phyloP scores from a whole-genome alignment of 2,888 invertebrate genomes.

The Trissolcus brochymenae region DNA sequence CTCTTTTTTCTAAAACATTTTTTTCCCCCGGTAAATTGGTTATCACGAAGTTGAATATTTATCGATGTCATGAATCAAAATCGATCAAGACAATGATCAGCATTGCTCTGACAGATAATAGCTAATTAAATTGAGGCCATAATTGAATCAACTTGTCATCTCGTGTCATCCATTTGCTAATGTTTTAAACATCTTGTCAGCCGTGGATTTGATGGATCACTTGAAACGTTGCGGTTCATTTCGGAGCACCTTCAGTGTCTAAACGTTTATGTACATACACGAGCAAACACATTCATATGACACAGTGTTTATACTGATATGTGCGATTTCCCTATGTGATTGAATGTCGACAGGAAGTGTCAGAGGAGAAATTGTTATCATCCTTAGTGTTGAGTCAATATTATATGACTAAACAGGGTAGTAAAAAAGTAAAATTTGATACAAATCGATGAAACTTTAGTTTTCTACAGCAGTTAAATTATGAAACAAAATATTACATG shows the following conservation, averaged over 20 bases:
- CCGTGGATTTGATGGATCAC: conserved; percentile 19
- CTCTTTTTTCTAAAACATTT: too few relatives aligned
- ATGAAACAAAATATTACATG: not conserved
- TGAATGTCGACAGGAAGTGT: conserved; percentile 14
- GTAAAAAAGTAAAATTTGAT: not conserved
- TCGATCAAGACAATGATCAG: not conserved
- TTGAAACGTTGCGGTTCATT: conserved; percentile 13
- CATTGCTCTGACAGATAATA: not conserved
- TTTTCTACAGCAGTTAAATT: not conserved
- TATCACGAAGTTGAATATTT: not conserved
- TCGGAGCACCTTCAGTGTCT: conserved; percentile 7
- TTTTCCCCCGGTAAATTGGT: not conserved
- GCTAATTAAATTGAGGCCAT: not conserved
- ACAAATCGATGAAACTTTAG: not conserved
- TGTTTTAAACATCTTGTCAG: conserved; percentile 7
- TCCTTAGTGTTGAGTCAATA: conserved; percentile 2
- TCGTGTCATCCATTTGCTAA: not conserved
- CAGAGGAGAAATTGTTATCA: conserved; percentile 33
- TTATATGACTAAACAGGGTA: not conserved
- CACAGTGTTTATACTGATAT: conserved; percentile 10
- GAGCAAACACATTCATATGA: conserved; percentile 6
- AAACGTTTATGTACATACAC: conserved; percentile 14
- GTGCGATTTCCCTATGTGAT: conserved; percentile 25
- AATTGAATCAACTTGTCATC: not conserved
- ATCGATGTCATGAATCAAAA: conserved; percentile 8